Evolutionary conservation across 92 coral and sea anemone species (phyloP).

Genomic region (Epizoanthus stellaris): DNA sequence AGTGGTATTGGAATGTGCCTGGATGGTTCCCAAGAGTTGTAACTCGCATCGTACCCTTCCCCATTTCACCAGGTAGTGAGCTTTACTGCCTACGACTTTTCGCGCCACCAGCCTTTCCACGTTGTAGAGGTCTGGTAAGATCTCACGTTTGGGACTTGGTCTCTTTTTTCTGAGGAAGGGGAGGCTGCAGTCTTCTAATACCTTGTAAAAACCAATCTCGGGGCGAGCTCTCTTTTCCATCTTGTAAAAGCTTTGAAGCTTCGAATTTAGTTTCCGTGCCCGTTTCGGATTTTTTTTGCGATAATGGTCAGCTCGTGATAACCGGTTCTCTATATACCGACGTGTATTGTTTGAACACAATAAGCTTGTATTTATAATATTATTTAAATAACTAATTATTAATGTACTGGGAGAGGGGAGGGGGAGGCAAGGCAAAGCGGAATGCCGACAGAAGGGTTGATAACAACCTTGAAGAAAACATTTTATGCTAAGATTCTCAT

Average conservation of each 20-base stretch:
- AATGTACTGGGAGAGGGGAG: too few species aligned
- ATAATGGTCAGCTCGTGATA: too few species aligned
- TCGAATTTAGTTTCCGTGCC: too few species aligned
- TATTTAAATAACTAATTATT: too few species aligned
- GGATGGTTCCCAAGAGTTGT: conserved; percentile 1
- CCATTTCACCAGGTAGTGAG: conserved; percentile 4
- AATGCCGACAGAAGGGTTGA: too few species aligned
- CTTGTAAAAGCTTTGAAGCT: not conserved
- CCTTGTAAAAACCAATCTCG: conserved; percentile 1
- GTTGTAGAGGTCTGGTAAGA: conserved; percentile 1
- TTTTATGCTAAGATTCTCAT: too few species aligned
- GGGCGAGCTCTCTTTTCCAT: conserved; percentile 7
- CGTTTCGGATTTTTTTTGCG: too few species aligned
- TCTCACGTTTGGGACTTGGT: not conserved
- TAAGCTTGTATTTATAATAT: too few species aligned
- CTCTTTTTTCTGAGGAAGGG: not conserved
- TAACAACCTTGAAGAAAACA: too few species aligned
- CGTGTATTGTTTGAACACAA: too few species aligned
- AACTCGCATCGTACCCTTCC: not conserved
- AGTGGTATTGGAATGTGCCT: not conserved
- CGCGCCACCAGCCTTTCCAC: conserved; percentile 11
- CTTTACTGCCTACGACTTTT: not conserved
- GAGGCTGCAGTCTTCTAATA: not conserved
- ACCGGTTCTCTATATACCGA: too few species aligned
- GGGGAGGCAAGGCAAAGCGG: too few species aligned